Evolutionary conservation across 2,113 vertebrate genomes (phyloP), one percentile per base, ranked within the genome.

Genomic region (Channa argus): DNA sequence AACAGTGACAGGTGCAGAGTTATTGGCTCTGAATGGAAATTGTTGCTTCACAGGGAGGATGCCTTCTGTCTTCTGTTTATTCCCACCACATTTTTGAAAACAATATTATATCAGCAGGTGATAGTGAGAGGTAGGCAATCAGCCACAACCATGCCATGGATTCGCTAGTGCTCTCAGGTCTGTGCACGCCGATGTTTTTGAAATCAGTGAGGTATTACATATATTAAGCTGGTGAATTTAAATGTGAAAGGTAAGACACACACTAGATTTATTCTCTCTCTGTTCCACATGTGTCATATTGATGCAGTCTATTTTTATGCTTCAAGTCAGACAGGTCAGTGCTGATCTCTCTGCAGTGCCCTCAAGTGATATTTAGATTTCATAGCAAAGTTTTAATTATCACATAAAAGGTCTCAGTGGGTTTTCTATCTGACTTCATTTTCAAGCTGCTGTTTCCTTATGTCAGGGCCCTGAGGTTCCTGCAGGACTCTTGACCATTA

Each of bases 311-410:
- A 68, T 63, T 74, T 7, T 41, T 4, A 41, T 41, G 1, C 4
- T 62, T 70, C 67, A 52, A 47, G 72, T 80, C 71, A 65, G 34
- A 64, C 12, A 60, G 74, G 38, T 33, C 58, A 63, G 50, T 46
- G 49, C 66, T 49, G 65, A 58, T 73, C 45, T 51, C 77, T 69
- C 64, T 45, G 49, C 69, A 46, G 24, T 53, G 74, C 60, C 74
- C 85, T 69, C 71, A 1, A 65, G 80, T 76, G 73, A 73, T 43
- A 69, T 80, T 61, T n/a, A 41, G 44, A 82, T 84, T 83, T 80
- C 51, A 89, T 79, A 71, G 58, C 74, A 50, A 74, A 83, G 63
- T 80, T 86, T 89, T 88, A 87, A 91, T 90, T 86, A 84, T 71
- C 15, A 7, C 59, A 77, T 81, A 73, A 79, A 84, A 79, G 52